phyloP scores from a whole-genome alignment of 2,888 invertebrate genomes.

The Drosophila quinaria region DNA sequence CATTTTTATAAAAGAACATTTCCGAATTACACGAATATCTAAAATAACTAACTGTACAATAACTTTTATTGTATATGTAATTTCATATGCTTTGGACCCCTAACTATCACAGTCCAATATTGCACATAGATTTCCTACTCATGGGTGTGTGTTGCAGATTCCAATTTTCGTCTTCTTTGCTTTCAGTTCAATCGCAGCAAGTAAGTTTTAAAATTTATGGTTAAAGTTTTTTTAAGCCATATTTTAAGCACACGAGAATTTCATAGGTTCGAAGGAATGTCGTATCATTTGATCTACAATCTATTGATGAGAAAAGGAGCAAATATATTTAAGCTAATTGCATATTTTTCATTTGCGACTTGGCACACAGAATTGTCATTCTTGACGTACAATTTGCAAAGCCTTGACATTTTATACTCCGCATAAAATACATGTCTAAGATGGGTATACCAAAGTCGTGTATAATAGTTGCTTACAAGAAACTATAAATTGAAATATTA shows the following conservation, averaged over 20 bases:
- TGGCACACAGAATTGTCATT: slow-evolving; percentile 17
- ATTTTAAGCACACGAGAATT: slow-evolving; percentile 24
- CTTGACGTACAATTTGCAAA: slow-evolving; percentile 24
- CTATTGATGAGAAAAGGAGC: slow-evolving; percentile 10
- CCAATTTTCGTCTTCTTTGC: background rate
- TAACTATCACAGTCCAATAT: background rate
- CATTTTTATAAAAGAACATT: background rate
- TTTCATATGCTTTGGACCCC: no score
- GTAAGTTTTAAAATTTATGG: slow-evolving; percentile 59
- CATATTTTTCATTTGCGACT: slow-evolving; percentile 34
- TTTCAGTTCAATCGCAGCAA: slow-evolving; percentile 25
- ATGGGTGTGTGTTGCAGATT: background rate
- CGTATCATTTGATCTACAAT: background rate
- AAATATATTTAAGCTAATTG: slow-evolving; percentile 70
- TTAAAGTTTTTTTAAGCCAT: slow-evolving; percentile 51
- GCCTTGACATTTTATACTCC: slow-evolving; percentile 52
- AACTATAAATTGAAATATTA: no score
- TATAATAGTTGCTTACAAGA: no score
- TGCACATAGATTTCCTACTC: background rate
- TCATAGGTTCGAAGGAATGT: background rate
- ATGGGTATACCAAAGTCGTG: background rate
- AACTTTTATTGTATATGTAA: no score
- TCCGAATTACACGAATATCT: background rate
- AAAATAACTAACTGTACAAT: background rate
- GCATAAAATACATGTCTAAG: background rate